Evolutionary conservation across 2,888 invertebrate genomes (phyloP).

Genomic region (Agrenia bidenticulata): DNA sequence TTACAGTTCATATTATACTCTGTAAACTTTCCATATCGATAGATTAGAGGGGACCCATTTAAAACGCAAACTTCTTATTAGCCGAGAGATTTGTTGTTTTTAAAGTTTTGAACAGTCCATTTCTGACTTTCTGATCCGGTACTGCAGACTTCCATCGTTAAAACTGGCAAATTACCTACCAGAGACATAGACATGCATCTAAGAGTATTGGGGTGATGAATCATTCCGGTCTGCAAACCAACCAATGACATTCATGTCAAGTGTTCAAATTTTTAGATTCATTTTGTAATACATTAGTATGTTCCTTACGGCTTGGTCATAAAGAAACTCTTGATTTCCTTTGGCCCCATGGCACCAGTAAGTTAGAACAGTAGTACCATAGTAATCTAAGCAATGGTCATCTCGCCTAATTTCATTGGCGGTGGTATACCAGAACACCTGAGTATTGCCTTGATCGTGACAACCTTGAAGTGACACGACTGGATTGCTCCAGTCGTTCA

Average conservation of each 20-base stretch:
- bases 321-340: constrained; percentile 10
- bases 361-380: not conserved
- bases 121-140: too few relatives aligned
- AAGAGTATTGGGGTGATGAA: constrained; percentile 9
- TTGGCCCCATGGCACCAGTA: constrained; percentile 9
- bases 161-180: not conserved
- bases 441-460: not conserved
- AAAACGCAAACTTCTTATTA: not conserved
- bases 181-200: constrained; percentile 19
- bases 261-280: too few relatives aligned
- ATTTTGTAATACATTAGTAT: not conserved
- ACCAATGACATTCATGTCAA: too few relatives aligned
- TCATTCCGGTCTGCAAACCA: constrained; percentile 11
- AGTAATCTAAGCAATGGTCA: constrained; percentile 13
- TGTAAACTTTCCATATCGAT: too few relatives aligned
- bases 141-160: constrained; percentile 15
- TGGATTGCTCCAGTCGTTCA: not conserved
- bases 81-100: too few relatives aligned
- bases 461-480: not conserved
- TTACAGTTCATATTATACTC: too few relatives aligned
- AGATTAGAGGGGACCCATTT: too few relatives aligned
- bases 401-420: constrained; percentile 1
- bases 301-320: not conserved
- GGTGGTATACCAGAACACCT: constrained; percentile 17
- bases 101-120: too few relatives aligned